Conservation (phyloP, 2,888 invertebrate genomes). For the Allolobophora icterica region DNA sequence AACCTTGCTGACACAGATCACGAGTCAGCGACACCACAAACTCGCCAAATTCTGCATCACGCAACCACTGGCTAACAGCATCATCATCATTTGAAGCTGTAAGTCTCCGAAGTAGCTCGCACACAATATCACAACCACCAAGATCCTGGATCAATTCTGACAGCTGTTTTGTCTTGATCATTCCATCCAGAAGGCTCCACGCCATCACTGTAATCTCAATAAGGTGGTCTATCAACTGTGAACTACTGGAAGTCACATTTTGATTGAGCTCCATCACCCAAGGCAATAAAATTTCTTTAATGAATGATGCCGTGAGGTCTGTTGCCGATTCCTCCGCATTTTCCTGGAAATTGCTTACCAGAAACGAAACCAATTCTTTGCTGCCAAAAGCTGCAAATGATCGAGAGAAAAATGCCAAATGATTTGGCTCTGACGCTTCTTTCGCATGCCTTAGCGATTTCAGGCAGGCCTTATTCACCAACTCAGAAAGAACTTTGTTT, state of each 20-base stretch:
- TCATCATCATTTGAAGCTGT: not conserved
- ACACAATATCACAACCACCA: not conserved
- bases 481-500: constrained; percentile 3
- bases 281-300: not conserved
- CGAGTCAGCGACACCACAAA: constrained; percentile 50
- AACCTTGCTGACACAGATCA: constrained; percentile 48
- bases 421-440: not conserved
- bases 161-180: not conserved
- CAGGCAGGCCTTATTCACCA: not conserved
- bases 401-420: not conserved
- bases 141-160: not conserved
- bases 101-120: not conserved
- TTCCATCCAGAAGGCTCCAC: not conserved
- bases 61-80: constrained; percentile 49
- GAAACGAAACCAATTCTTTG: not conserved
- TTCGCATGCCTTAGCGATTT: not conserved
- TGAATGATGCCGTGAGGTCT: not conserved
- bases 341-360: not conserved
- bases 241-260: not conserved
- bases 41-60: constrained; percentile 51
- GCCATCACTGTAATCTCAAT: not conserved
- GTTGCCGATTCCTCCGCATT: not conserved
- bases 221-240: not conserved
- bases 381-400: not conserved
- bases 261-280: not conserved